phyloP scores from a whole-genome alignment of 2,797 vertebrate genomes.

The Acropternis orthonyx region DNA sequence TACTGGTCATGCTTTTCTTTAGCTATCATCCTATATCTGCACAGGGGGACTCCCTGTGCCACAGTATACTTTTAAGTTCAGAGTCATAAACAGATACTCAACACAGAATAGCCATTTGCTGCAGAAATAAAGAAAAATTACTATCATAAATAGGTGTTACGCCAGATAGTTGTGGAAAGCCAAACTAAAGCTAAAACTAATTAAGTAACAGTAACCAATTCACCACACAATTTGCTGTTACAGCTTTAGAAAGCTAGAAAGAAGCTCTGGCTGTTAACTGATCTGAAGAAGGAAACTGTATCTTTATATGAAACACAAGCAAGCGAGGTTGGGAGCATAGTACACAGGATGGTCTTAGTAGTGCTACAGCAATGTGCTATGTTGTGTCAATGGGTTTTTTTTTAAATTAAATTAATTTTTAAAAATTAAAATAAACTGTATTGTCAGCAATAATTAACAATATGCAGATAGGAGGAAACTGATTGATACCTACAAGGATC shows the following conservation, averaged over 20 bases:
- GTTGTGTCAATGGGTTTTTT: accelerated
- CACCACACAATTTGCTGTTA: background rate
- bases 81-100: background rate
- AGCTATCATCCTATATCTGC: background rate
- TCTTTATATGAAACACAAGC: background rate
- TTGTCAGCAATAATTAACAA: background rate
- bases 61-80: background rate
- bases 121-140: background rate
- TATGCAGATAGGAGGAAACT: background rate
- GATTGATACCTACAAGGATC: background rate
- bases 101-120: background rate
- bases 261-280: background rate
- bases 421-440: background rate
- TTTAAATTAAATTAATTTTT: background rate
- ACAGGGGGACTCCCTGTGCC: no score
- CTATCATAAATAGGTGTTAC: background rate
- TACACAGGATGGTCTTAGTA: background rate
- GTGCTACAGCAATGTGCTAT: background rate
- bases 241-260: background rate
- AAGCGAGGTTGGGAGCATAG: background rate
- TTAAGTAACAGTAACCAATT: background rate
- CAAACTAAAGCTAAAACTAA: background rate
- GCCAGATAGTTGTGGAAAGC: background rate
- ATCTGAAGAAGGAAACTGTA: background rate
- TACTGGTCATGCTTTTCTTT: background rate